These are phyloP conservation scores for Perdita meconis DNA, from an alignment of 2,888 invertebrate species.

Conservation along the genomic window DNA sequence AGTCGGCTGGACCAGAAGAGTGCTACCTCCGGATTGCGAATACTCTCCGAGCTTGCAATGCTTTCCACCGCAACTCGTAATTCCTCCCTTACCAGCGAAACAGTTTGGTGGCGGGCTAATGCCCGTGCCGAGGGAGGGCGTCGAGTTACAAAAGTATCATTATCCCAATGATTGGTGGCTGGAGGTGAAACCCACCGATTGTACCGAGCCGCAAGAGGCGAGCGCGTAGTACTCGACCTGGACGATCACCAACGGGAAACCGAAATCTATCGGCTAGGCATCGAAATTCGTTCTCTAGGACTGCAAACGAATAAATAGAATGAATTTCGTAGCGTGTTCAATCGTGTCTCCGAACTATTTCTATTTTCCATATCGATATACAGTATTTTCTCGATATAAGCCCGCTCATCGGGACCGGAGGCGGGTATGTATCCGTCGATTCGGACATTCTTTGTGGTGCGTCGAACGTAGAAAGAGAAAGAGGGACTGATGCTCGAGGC, in stretches of 20 bases:
- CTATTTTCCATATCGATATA: not conserved
- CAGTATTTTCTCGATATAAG: no score
- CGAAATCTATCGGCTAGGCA: not conserved
- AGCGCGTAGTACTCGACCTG: constrained; percentile 66
- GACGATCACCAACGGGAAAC: constrained; percentile 1
- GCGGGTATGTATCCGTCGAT: no score
- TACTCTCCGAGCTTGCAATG: constrained; percentile 85
- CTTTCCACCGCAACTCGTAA: constrained; percentile 85
- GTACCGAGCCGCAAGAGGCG: constrained; percentile 74
- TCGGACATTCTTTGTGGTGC: no score
- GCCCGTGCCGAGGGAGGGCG: constrained; percentile 86
- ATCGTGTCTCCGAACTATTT: constrained; percentile 2
- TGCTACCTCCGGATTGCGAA: constrained; percentile 86
- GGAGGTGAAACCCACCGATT: constrained; percentile 84
- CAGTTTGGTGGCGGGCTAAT: constrained; percentile 84
- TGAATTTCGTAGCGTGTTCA: not conserved
- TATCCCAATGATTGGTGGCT: constrained; percentile 87
- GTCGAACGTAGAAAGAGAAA: no score
- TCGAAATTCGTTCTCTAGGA: not conserved
- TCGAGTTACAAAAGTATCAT: constrained; percentile 87
- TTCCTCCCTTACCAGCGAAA: constrained; percentile 84
- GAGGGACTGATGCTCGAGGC: no score
- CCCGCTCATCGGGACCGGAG: no score
- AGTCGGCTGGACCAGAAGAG: constrained; percentile 85
- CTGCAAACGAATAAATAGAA: not conserved